Evolutionary conservation across 2,888 invertebrate genomes (phyloP).

Genomic region (Xestia c-nigrum): DNA sequence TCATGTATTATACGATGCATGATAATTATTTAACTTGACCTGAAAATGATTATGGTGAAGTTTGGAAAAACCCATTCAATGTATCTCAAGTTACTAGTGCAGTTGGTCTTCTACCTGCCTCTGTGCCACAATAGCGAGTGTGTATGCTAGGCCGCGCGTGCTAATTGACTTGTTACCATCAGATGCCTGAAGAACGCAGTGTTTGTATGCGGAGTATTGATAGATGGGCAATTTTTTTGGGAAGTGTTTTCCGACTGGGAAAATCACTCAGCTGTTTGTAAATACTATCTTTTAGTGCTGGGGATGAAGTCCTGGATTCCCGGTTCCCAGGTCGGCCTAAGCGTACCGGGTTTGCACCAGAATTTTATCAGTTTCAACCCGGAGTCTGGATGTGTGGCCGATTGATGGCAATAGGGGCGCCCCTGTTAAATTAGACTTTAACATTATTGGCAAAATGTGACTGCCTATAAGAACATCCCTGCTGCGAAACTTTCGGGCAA

Average conservation of each 20-base stretch:
- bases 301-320: neutral
- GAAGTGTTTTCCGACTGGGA: too few species aligned
- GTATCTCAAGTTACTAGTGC: too few species aligned
- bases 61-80: neutral
- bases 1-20: too few species aligned
- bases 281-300: neutral
- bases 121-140: neutral
- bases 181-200: conserved; percentile 17
- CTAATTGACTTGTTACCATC: conserved; percentile 52
- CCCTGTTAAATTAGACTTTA: neutral
- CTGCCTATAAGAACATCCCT: neutral
- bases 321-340: neutral
- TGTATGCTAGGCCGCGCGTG: conserved; percentile 54
- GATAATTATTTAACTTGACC: neutral
- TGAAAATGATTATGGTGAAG: neutral
- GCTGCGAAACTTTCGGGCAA: neutral
- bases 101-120: conserved; percentile 10
- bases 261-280: neutral
- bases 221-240: neutral
- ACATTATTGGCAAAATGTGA: neutral
- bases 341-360: neutral
- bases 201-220: conserved; percentile 12
- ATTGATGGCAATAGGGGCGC: neutral
- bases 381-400: neutral
- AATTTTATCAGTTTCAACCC: neutral